Base-by-base conservation (phyloP, 2,113 vertebrate species). In the Cisticola juncidis region DNA sequence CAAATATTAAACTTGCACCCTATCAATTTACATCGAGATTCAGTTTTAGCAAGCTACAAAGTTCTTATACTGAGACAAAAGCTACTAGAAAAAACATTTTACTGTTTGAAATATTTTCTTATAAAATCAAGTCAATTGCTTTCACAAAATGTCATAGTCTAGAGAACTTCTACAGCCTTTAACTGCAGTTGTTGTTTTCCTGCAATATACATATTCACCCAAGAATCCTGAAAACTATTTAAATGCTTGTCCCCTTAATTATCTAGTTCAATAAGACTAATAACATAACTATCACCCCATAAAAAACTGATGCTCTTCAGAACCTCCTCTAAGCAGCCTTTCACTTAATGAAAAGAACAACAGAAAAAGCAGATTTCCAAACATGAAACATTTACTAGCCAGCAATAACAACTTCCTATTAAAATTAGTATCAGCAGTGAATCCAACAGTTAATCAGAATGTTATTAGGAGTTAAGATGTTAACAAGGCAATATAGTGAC, bases 351-450 rank as follows among this genome's bases (percentile, higher is more conserved):
- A 93, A 95, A 94, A 94, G 54, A 93, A 65, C 25, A 81, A 42
- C 82, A 90, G 69, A 92, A 93, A 51, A 73, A 90, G 19, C 45
- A 88, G 50, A 86, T 88, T 70, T 88, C 47, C 73, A 77, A 92
- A 83, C 64, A 92, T 68, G 64, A 88, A 94, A 83, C 56, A 94
- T 90, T 90, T 93, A 88, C 86, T 88, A 90, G 51, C 24, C 69
- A 74, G 29, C 19, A 90, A 51, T 70, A 93, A 81, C 44, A 78
- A 60, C 76, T 82, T 82, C 40, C 28, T 78, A 91, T 51, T 91
- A 44, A 88, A 93, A 88, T 88, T 81, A 95, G 33, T 64, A 93
- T 68, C 56, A 88, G 47, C 54, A 68, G 22, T 56, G 44, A 78
- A 94, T 68, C 24, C 23, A 88, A 58, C 42, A 83, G 25, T 70